Evolutionary conservation across 2,113 vertebrate genomes (phyloP).

Genomic region (Callithrix jacchus): DNA sequence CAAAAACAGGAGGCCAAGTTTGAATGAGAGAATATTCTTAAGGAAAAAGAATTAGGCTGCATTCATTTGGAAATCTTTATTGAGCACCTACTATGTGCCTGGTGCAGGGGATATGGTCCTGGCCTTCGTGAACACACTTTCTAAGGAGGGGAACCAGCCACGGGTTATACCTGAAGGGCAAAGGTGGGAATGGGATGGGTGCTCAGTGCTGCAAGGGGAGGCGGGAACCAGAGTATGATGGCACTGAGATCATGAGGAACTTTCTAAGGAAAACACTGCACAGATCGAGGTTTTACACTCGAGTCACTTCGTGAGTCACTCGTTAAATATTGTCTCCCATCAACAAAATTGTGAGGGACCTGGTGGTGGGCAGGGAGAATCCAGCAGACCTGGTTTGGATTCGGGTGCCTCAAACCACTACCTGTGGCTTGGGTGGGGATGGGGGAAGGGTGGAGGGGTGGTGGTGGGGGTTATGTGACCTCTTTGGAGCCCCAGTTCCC

Average conservation of each 20-base stretch:
- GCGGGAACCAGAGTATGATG: accelerated
- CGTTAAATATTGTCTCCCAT: neutral
- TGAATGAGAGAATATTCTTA: neutral
- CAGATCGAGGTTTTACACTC: neutral
- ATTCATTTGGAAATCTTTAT: neutral
- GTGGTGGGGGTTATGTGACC: accelerated
- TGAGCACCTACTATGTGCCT: neutral
- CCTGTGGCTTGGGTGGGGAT: neutral
- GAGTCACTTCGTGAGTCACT: neutral
- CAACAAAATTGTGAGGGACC: neutral
- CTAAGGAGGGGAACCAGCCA: neutral
- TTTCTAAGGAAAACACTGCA: neutral
- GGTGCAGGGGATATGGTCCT: neutral
- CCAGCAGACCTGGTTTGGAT: neutral
- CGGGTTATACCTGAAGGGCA: accelerated
- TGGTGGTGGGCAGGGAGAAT: neutral
- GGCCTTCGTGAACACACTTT: neutral
- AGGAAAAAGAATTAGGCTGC: neutral
- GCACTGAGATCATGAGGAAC: neutral
- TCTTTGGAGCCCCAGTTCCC: neutral
- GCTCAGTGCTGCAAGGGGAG: accelerated
- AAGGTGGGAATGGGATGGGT: too few relatives aligned
- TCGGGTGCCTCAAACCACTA: neutral
- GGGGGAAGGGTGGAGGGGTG: too few relatives aligned
- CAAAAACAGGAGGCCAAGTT: neutral